Percentiles rank a stretch among this genome's conserved stretches.
Conservation (phyloP, 2,113 vertebrate species). For the Centrocercus urophasianus region DNA sequence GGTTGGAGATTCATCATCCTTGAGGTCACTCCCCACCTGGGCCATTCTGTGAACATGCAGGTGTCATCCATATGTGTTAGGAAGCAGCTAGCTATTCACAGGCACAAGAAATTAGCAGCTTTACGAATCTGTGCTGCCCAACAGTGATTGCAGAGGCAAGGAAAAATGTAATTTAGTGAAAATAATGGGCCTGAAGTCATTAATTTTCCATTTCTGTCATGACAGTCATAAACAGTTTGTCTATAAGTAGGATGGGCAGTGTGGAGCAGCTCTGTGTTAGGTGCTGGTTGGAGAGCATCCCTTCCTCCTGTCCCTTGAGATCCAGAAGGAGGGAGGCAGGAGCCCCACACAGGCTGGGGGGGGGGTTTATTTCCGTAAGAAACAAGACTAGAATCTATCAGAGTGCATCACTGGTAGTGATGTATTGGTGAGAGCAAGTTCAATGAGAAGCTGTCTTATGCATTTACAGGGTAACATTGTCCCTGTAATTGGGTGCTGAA, state of each 20-base stretch:
- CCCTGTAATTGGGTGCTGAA: constrained; percentile 4
- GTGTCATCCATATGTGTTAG: background rate
- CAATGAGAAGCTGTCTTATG: constrained; percentile 27
- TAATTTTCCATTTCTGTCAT: background rate
- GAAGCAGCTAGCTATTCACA: background rate
- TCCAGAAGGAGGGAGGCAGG: background rate
- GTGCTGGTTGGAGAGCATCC: background rate
- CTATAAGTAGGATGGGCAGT: background rate
- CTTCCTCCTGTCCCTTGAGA: background rate
- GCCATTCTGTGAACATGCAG: rapidly evolving
- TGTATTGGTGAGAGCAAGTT: constrained; percentile 10
- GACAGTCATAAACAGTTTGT: background rate
- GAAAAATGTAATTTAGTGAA: background rate
- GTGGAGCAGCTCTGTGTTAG: rapidly evolving
- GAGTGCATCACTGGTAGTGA: background rate
- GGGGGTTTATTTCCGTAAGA: constrained; percentile 37
- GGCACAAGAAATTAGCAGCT: background rate
- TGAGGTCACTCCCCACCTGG: too few species aligned
- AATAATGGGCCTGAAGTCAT: background rate
- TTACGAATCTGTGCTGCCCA: background rate
- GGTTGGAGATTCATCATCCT: too few species aligned
- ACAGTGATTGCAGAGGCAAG: background rate
- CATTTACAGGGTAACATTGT: background rate
- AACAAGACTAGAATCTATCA: constrained; percentile 37
- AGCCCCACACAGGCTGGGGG: background rate